A percentile compares a stretch with the other conserved stretches of the same genome.
Evolutionary conservation across 1,140 invertebrate genomes (phyloP).

Genomic region (Penaeus vannamei): DNA sequence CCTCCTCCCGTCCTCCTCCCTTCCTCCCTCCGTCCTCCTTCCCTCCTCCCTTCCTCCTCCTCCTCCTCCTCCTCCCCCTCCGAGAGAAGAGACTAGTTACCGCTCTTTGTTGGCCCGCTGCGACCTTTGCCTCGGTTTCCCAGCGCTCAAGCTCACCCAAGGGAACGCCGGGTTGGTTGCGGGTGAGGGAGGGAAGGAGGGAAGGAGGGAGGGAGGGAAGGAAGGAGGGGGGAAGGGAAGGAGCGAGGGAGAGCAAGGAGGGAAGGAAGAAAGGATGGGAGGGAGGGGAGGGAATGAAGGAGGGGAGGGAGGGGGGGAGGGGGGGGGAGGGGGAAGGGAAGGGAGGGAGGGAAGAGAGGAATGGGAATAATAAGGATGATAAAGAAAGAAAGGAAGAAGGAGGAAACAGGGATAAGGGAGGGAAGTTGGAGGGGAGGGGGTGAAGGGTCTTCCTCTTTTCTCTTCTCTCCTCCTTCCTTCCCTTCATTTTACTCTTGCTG

Average conservation of each 20-base stretch:
- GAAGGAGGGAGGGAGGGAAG: background rate
- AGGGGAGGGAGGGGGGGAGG: background rate
- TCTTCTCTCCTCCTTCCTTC: too few species aligned
- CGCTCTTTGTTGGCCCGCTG: too few species aligned
- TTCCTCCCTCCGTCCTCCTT: too few species aligned
- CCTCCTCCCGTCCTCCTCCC: too few species aligned
- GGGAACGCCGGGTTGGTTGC: background rate
- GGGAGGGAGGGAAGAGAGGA: background rate
- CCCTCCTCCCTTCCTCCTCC: too few species aligned
- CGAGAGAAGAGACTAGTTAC: too few species aligned
- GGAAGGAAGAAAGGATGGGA: background rate
- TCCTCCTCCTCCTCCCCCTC: too few species aligned
- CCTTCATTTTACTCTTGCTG: too few species aligned
- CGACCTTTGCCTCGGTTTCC: too few species aligned
- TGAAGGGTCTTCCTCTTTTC: too few species aligned
- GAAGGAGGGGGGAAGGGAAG: background rate
- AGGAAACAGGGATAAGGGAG: background rate
- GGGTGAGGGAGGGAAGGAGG: background rate
- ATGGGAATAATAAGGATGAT: background rate
- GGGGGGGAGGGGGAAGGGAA: background rate
- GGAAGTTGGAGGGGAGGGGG: background rate
- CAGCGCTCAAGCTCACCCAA: background rate
- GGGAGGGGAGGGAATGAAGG: background rate
- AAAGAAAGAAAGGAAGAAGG: background rate
- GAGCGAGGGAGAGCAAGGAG: background rate